Evolutionary conservation across 1,140 invertebrate genomes (phyloP).

Genomic region (Listronotus oregonensis): DNA sequence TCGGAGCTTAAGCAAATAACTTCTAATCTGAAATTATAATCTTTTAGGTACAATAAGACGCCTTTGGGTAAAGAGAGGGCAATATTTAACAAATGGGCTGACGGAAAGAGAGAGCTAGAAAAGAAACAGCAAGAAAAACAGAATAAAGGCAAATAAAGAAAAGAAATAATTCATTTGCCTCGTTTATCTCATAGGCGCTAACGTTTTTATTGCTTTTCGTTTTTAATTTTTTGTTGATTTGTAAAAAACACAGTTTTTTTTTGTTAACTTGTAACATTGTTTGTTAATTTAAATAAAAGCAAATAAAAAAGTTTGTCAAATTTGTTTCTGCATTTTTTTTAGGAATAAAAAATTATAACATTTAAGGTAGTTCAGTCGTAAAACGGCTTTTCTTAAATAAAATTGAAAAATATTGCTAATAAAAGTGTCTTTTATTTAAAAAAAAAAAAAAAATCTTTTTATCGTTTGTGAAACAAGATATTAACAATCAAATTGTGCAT

Average conservation of each 20-base stretch:
- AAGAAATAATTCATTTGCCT: constrained; percentile 14
- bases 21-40: constrained; percentile 2
- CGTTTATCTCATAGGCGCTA: constrained; percentile 3
- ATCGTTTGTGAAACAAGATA: no score
- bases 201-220: neutral
- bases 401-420: no score
- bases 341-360: no score
- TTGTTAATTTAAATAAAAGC: no score
- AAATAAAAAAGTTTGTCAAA: no score
- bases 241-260: neutral
- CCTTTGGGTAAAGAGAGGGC: constrained; percentile 44
- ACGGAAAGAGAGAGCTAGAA: constrained; percentile 38
- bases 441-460: no score
- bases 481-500: no score
- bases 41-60: constrained; percentile 38
- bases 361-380: no score
- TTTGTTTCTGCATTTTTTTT: no score
- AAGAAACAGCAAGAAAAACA: constrained; percentile 37
- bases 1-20: neutral
- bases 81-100: constrained; percentile 40
- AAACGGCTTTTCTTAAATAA: no score
- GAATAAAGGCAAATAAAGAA: constrained; percentile 8
- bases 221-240: constrained; percentile 3
- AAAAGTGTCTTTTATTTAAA: no score
- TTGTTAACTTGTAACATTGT: no score